A percentile compares a stretch with the other conserved stretches of the same genome.
phyloP scores from a whole-genome alignment of 1,140 invertebrate genomes.

The Magallana angulata region DNA sequence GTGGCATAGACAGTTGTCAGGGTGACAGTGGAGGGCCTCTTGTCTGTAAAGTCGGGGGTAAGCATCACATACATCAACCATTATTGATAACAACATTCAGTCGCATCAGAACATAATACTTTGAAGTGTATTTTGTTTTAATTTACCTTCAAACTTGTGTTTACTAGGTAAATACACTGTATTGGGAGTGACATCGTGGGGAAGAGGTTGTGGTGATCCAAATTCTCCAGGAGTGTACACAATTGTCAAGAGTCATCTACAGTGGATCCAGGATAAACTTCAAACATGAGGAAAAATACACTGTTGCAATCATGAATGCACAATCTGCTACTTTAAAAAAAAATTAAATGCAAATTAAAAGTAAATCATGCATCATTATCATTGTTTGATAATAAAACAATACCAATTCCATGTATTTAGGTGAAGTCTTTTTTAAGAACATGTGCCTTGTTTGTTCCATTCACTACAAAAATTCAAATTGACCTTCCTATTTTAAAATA shows the following conservation, averaged over 20 bases:
- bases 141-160: neutral
- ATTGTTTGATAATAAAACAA: too few species aligned
- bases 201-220: conserved; percentile 85
- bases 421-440: too few species aligned
- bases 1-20: conserved; percentile 92
- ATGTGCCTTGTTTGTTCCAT: too few species aligned
- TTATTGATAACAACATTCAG: neutral
- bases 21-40: conserved; percentile 91
- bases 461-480: too few species aligned
- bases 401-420: too few species aligned
- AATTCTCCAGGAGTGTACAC: conserved; percentile 87
- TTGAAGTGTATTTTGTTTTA: neutral
- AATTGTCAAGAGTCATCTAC: conserved; percentile 78
- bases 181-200: conserved; percentile 87
- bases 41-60: conserved; percentile 82
- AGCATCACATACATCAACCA: neutral
- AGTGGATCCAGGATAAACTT: conserved; percentile 70
- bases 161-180: conserved; percentile 76
- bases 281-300: neutral
- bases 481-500: too few species aligned
- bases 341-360: too few species aligned
- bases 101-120: too few species aligned
- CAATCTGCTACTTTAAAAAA: neutral
- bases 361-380: too few species aligned
- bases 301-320: too few species aligned